Conservation (phyloP, 2,113 vertebrate genomes). For the Lonchura striata region DNA sequence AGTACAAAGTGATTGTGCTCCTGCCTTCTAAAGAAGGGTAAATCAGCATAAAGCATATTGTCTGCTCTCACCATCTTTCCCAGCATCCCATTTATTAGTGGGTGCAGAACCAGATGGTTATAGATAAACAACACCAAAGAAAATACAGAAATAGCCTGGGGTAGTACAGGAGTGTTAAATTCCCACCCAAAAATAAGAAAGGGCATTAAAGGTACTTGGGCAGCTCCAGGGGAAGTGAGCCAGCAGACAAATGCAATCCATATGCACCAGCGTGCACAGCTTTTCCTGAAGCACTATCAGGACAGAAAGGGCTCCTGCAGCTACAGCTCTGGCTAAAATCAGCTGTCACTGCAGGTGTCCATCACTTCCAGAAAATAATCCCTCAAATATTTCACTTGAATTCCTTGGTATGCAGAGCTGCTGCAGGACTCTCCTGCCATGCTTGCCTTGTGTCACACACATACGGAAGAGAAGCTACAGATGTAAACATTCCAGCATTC, state of each 20-base stretch:
- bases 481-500: not conserved
- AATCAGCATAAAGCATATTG: not conserved
- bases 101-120: slow-evolving; percentile 1
- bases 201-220: not conserved
- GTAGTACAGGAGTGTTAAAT: not conserved
- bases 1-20: not conserved
- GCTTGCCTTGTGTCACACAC: rapidly evolving
- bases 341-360: not conserved
- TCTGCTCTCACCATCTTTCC: not conserved
- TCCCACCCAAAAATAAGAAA: slow-evolving; percentile 8
- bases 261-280: rapidly evolving
- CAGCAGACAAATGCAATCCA: not conserved
- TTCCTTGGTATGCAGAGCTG: not conserved
- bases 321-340: not conserved
- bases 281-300: not conserved
- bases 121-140: not conserved
- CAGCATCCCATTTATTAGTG: not conserved
- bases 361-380: not conserved
- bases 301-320: not conserved
- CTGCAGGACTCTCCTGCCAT: not conserved
- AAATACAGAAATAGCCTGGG: not conserved
- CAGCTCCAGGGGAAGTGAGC: not conserved
- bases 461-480: not conserved
- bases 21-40: not conserved
- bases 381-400: not conserved